Evolutionary conservation across 2,113 vertebrate species (phyloP).

Genomic region (Alces alces): DNA sequence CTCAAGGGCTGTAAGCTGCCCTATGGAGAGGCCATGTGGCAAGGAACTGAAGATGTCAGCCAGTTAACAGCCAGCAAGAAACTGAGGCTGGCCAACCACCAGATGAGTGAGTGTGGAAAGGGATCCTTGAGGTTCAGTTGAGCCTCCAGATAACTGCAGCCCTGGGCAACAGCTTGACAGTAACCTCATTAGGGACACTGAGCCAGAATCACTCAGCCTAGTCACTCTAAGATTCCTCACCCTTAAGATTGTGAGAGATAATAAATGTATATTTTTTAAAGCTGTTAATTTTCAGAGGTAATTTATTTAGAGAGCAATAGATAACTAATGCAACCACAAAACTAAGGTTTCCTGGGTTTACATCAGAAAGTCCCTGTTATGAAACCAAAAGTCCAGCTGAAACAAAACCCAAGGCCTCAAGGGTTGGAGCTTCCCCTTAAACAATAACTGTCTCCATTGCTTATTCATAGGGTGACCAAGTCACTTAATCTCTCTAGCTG

Average conservation of each 20-base stretch:
- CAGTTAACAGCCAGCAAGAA: neutral
- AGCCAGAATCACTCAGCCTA: neutral
- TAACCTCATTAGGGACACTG: neutral
- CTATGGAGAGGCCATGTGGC: neutral
- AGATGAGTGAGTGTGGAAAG: neutral
- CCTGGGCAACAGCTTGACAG: neutral
- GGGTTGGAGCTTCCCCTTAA: neutral
- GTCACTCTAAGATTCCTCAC: neutral
- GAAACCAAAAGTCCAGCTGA: slow-evolving; percentile 30
- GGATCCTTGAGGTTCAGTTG: neutral
- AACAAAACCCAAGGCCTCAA: neutral
- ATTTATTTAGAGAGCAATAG: neutral
- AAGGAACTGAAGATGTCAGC: neutral
- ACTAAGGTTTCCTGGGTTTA: neutral
- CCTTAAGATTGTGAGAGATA: neutral
- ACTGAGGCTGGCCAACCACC: neutral
- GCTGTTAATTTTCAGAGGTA: neutral
- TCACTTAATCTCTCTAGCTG: neutral
- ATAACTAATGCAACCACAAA: slow-evolving; percentile 16
- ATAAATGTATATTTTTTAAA: neutral
- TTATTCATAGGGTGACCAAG: neutral
- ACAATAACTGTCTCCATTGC: neutral
- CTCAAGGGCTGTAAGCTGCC: neutral
- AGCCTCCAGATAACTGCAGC: neutral
- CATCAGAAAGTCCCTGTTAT: neutral